Base-by-base conservation (phyloP, 2,113 vertebrate species). In the Bubo scandiacus region DNA sequence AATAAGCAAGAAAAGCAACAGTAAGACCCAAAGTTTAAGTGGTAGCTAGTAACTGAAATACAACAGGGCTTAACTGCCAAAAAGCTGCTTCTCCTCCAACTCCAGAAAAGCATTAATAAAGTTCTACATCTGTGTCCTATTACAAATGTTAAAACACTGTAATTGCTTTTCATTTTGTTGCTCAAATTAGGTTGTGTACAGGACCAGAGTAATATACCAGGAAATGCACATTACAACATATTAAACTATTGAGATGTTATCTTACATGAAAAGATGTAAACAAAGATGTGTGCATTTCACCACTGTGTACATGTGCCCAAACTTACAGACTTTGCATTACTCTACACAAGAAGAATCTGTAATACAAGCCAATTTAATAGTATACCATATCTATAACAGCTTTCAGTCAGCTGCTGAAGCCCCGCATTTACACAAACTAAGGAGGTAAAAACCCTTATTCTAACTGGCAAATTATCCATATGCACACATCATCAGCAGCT, bases 101-200 rank as follows among this genome's bases (percentile, higher is more conserved):
- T 83, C n/a, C 21, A 86, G 32, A 81, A 80, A 71, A 71, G 4
- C 13, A 57, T 74, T 32, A 49, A 6, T 38, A 90, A 73, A 55
- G 43, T 45, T 45, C 43, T 45, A 45, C 43, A 45, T 17, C 17
- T 45, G 43, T 45, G 43, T 45, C 43, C 43, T 45, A 45, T 18
- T 20, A 61, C 12, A 70, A 11, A 36, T 0, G 0, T 1, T 0
- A 63, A 54, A 54, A 65, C 9, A 83, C 0, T 6, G 3, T 9
- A 49, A 65, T 5, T 72, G 12, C 20, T 72, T 75, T 67, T 40
- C 8, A 34, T 29, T 63, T 77, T 63, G 4, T n/a, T 83, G 45
- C 20, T 52, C 21, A 80, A 68, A 55, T 45, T 45, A 54, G 61
- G 29, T 13, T 58, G 18, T 26, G 12, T 32, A 49, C 13, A 78